Base-by-base conservation (phyloP, 2,797 vertebrate genomes). In the Sarcoramphus papa region DNA sequence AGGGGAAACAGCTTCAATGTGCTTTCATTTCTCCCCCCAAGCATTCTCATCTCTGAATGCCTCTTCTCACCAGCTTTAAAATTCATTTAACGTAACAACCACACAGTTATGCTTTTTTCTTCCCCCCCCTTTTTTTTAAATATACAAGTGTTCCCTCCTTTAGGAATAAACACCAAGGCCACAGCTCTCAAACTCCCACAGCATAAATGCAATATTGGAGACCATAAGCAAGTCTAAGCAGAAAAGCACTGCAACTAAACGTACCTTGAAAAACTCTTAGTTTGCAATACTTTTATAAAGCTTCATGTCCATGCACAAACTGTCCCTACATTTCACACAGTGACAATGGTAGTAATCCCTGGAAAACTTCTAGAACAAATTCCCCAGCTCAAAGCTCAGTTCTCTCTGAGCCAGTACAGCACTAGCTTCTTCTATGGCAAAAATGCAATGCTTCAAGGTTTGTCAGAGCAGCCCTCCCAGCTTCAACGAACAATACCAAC, bases 31-130 rank as follows among this genome's bases (percentile, higher is more conserved):
- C 92, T 92, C 65, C 81, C 81, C 86, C 75, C 69, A 84, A 92
- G 91, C 91, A 85, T 92, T 91, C 85, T 92, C 64, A 90, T 93
- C 88, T 91, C 92, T 92, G 93, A 97, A 94, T 96, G 85, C 60
- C 80, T 94, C 95, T 90, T 95, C 90, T 96, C 85, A 90, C 84
- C 18, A 4, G 74, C 96, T 91, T 94, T 85, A 94, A 95, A 93
- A 97, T 95, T 95, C 96, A 95, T 93, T 96, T 96, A 96, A 96
- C 78, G 69, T 77, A 94, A 96, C 93, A 96, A 87, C 68, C 84
- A 91, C 68, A 53, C 31, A 93, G 81, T 93, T 85, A 96, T 35
- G 88, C 78, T 85, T 93, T 83, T 93, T 92, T 48, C 41, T 40
- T 22, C 6, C 5, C 6, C 51, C 27, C 2, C 8, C 0, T 7